Base-by-base conservation (phyloP, 2,888 invertebrate species). In the Athripsodes cinereus region DNA sequence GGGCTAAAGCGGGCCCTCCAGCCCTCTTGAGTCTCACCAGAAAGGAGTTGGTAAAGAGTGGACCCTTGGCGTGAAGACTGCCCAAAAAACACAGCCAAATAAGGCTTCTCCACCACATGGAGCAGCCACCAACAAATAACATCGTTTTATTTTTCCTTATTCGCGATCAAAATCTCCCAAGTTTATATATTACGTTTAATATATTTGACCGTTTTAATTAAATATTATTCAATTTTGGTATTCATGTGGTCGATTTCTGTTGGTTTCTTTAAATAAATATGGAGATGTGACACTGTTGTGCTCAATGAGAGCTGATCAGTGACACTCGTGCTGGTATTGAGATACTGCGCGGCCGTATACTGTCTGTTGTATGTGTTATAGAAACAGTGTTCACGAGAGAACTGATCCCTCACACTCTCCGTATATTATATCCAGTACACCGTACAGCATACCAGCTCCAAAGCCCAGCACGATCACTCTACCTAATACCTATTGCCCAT, bases 31-130 rank as follows among this genome's bases (percentile, higher is more conserved):
- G 88, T 67, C 88, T 85, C 68, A 98, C 96, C 72, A 94, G 83
- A 81, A 98, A 98, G 57, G 92, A 90, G 77, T 96, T 97, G 72
- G 96, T 97, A 81, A 95, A 94, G 68, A 98, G 86, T 71, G 61
- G 56, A 19, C 52, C 52, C 57, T 52, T 40, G 26, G 59, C 60
- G 21, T 56, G 50, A 16, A 61, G 61, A 40, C 55, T 58, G 19
- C 26, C 55, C 20, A 44, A 26, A 52, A 58, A 56, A 44, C 52
- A 53, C 57, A 63, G 53, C 57, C 60, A 59, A 21, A 59, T 21
- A 44, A 57, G 21, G 26, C 40, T 22, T 53, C 55, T 44, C 55
- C 49, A 52, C 57, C 63, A 58, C 61, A 63, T 59, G 34, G 16
- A 47, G 51, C 31, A 16, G n/a, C n/a, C n/a, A n/a, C n/a, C n/a